Evolutionary conservation across 2,888 invertebrate species (phyloP), one percentile per base, ranked within the genome.

Genomic region (Ectobius pallidus): DNA sequence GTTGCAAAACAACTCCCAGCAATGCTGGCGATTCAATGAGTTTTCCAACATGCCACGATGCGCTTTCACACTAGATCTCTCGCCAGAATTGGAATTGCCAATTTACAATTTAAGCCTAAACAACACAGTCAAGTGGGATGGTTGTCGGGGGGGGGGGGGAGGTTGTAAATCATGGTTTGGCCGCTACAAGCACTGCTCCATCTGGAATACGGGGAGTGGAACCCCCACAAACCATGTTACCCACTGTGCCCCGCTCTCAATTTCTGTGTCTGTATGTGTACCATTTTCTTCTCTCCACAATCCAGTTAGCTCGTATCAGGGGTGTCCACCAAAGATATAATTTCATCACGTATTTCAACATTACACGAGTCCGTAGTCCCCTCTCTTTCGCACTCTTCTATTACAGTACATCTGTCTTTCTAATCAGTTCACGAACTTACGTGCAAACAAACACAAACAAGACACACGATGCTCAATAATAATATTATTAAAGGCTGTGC

Each of bases 111-210:
- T 46, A 32, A 68, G 46, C 68, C 68, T 30, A 42, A 68, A 68
- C 49, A 68, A 68, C 52, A 68, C 49, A 46, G 68, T 49, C 30
- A 32, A 39, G 42, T 39, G 63, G 39, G 63, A 32, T 63, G 70
- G 39, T 32, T 44, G 58, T n/a, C n/a, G n/a, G n/a, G n/a, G n/a
- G n/a, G n/a, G n/a, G n/a, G 42, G 42, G 34, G 70, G 70, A 62
- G 14, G 61, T 20, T 62, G 70, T 70, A 70, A 70, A 70, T 70
- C 58, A 70, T 39, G 58, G 70, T 62, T 70, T 61, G 70, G 61
- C 70, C 58, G 61, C 70, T 63, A 42, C 39, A 63, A 30, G 30
- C 32, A 42, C 63, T 63, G 42, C 42, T 63, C 42, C 63, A 63
- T 63, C 34, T 63, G 63, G 52, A 52, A 52, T 52, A 52, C 52